A percentile compares a stretch with the other conserved stretches of the same genome.
Evolutionary conservation across 2,113 vertebrate species (phyloP).

Genomic region (Tonatia bakeri): DNA sequence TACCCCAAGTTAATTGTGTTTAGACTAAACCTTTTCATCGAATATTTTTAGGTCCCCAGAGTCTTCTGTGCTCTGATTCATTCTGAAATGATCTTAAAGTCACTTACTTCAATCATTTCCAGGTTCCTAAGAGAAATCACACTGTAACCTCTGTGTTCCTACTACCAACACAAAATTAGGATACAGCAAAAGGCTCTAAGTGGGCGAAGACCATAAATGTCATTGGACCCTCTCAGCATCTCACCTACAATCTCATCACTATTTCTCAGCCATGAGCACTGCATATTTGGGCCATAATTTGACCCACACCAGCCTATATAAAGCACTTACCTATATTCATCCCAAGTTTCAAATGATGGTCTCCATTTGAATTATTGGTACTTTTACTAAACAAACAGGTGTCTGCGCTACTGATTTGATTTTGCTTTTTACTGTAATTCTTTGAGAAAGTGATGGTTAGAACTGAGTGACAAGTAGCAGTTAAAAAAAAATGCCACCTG

Average conservation of each 20-base stretch:
- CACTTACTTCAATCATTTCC: not conserved
- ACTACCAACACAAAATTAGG: not conserved
- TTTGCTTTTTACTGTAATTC: not conserved
- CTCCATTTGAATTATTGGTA: not conserved
- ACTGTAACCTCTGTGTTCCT: not conserved
- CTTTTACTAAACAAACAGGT: not conserved
- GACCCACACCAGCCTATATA: not conserved
- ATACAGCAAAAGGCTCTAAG: not conserved
- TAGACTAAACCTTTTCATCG: not conserved
- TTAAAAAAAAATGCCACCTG: not conserved
- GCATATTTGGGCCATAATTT: not conserved
- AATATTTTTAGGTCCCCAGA: constrained; percentile 1
- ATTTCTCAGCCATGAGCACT: not conserved
- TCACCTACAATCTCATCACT: not conserved
- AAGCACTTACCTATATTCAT: not conserved
- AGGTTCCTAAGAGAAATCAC: not conserved
- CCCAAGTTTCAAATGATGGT: not conserved
- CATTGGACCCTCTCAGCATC: not conserved
- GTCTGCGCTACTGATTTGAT: not conserved
- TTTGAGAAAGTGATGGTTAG: not conserved
- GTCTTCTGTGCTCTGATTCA: not conserved
- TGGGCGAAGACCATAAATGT: not conserved
- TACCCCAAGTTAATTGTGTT: not conserved
- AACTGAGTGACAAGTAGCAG: not conserved
- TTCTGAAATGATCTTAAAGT: not conserved